Evolutionary conservation across 2,797 vertebrate species (phyloP).

Genomic region (Sebastes iracundus): DNA sequence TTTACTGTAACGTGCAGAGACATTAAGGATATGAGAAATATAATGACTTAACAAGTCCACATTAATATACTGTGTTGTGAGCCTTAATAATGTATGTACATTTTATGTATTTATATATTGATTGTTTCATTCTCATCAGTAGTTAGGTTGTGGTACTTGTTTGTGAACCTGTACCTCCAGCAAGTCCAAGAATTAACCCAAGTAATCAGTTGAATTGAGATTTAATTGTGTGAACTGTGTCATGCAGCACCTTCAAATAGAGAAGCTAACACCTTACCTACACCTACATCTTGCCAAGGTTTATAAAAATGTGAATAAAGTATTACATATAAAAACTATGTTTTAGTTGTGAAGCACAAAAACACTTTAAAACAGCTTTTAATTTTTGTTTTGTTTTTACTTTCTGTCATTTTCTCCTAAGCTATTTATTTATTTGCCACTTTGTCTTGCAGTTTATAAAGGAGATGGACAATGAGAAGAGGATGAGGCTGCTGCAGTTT

Average conservation of each 20-base stretch:
- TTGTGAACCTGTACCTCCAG: neutral
- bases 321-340: too few species aligned
- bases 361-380: too few species aligned
- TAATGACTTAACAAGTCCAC: neutral
- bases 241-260: too few species aligned
- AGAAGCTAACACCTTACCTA: too few species aligned
- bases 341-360: too few species aligned
- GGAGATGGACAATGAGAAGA: slow-evolving; percentile 98
- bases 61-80: neutral
- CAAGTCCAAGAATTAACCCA: neutral
- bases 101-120: neutral
- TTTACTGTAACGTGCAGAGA: neutral
- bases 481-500: slow-evolving; percentile 96
- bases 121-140: neutral
- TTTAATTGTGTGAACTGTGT: neutral
- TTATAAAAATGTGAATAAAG: too few species aligned
- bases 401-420: too few species aligned
- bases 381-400: too few species aligned
- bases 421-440: too few species aligned
- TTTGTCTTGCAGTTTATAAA: slow-evolving; percentile 77
- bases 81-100: neutral
- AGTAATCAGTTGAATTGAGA: neutral
- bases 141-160: too few species aligned
- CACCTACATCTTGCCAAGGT: too few species aligned
- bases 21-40: neutral